phyloP scores from a whole-genome alignment of 2,888 invertebrate species.

The Gastrophysa polygoni region DNA sequence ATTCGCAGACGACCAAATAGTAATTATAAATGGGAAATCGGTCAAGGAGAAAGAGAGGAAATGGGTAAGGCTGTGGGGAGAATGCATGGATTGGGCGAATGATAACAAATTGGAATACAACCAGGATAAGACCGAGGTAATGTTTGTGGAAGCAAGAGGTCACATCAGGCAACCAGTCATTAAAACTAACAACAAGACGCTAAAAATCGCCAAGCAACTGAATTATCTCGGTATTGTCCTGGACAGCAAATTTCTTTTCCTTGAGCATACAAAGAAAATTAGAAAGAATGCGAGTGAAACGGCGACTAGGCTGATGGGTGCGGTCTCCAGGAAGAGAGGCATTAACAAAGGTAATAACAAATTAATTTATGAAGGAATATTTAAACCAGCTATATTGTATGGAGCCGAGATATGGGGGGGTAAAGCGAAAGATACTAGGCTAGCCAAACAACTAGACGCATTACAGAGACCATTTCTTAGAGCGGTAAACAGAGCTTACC shows the following conservation, averaged over 20 bases:
- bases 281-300: not conserved
- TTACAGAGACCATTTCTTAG: conserved; percentile 32
- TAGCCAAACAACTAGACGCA: conserved; percentile 26
- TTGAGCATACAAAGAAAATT: not conserved
- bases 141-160: not conserved
- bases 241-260: not conserved
- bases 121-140: not conserved
- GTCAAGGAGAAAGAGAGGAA: not conserved
- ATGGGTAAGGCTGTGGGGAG: not conserved
- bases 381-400: conserved; percentile 12
- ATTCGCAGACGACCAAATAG: conserved; percentile 1
- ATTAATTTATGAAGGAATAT: not conserved
- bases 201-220: too few relatives aligned
- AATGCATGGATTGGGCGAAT: too few relatives aligned
- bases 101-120: not conserved
- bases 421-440: conserved; percentile 20
- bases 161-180: too few relatives aligned
- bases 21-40: not conserved
- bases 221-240: not conserved
- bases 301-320: not conserved
- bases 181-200: too few relatives aligned
- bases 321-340: not conserved
- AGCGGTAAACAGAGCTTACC: conserved; percentile 1
- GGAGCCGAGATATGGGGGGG: conserved; percentile 35
- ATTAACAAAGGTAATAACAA: not conserved